Evolutionary conservation across 2,888 invertebrate species (phyloP).

Genomic region (Caenorhabditis imperialis): DNA sequence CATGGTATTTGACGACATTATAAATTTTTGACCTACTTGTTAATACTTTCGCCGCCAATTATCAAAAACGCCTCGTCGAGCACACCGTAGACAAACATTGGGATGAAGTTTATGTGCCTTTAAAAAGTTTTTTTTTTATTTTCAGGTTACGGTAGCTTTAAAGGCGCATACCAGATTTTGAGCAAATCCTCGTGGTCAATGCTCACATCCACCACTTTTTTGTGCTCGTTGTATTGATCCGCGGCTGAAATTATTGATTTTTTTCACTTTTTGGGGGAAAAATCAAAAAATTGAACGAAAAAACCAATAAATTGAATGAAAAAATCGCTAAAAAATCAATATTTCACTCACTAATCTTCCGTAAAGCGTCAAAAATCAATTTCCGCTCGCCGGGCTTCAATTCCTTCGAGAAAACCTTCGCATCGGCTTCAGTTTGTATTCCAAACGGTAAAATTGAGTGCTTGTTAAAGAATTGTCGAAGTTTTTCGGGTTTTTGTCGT

Average conservation of each 20-base stretch:
- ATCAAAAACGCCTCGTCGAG: constrained; percentile 45
- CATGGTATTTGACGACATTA: background rate
- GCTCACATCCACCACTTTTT: constrained; percentile 30
- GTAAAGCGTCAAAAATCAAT: constrained; percentile 41
- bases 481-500: background rate
- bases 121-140: background rate
- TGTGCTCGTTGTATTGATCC: constrained; percentile 57
- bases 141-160: background rate
- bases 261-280: background rate
- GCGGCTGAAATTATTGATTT: constrained; percentile 25
- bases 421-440: constrained; percentile 40
- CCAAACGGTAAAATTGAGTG: constrained; percentile 17
- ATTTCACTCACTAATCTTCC: constrained; percentile 41
- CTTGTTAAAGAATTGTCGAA: constrained; percentile 36
- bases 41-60: constrained; percentile 52
- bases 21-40: constrained; percentile 20
- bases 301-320: no score
- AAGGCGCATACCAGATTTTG: constrained; percentile 28
- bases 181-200: constrained; percentile 51
- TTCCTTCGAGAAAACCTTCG: constrained; percentile 28
- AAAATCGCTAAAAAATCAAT: no score
- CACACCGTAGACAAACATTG: constrained; percentile 49
- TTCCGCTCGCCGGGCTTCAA: constrained; percentile 49
- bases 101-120: constrained; percentile 43
- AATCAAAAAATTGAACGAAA: no score